Base-by-base conservation (phyloP, 1,140 invertebrate genomes). In the Colletes gigas region DNA sequence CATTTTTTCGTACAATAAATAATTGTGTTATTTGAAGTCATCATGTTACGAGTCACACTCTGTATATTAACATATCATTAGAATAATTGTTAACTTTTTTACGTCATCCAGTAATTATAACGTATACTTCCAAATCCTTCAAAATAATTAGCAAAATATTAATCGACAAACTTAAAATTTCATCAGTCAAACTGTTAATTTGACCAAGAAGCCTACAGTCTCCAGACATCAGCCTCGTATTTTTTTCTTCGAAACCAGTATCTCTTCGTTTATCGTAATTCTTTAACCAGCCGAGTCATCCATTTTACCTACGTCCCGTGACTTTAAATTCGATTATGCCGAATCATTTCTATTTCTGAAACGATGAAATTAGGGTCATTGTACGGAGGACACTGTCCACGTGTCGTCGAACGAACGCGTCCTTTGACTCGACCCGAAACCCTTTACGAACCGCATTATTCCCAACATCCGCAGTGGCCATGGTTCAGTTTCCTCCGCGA, bases 291-390 rank as follows among this genome's bases (percentile, higher is more conserved):
- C 69, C 57, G 77, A 79, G 69, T 66, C 77, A 79, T 55, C 12
- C 30, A 30, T 41, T 77, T 47, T 47, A 15, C 17, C n/a, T 12
- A n/a, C 41, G 30, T 9, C 14, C 30, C 7, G 7, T n/a, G 30
- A 9, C 47, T 57, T 8, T 19, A 2, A n/a, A 55, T 68, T 60
- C 76, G 71, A 82, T 86, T 72, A 59, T 60, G 81, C 72, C 71
- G 77, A 82, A 86, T 86, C 81, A 81, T 86, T 86, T 86, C 85
- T 86, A 83, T 70, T 85, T 86, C 77, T 77, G 76, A 86, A 86
- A 83, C 83, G 62, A 44, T 77, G 67, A 73, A 80, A 86, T 83
- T 68, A 85, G 65, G 85, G 85, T 86, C 85, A 83, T 67, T 50
- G 84, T 10, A 68, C 73, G 68, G 44, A 21, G 57, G 17, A 65